These are phyloP conservation scores for Chunga burmeisteri DNA, from an alignment of 2,113 vertebrate genomes.

Conservation along the genomic window DNA sequence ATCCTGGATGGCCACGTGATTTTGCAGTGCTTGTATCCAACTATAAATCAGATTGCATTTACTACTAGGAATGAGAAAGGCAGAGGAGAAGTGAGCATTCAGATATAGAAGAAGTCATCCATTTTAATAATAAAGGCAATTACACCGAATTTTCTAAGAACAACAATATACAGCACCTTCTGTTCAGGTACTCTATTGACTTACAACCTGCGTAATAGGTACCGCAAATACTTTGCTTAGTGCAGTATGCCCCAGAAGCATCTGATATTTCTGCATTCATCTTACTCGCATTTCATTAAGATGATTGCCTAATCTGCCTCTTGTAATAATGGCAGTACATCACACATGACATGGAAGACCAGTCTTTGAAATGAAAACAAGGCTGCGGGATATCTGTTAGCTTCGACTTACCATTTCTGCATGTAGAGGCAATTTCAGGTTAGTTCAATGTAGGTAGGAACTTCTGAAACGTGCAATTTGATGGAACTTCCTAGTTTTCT, in stretches of 20 bases:
- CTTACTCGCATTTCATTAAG: conserved; percentile 29
- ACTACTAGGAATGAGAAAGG: not conserved
- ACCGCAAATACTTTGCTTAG: not conserved
- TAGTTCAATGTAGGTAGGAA: not conserved
- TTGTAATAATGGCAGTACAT: conserved; percentile 13
- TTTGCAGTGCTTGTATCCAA: not conserved
- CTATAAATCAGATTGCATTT: not conserved
- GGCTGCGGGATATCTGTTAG: not conserved
- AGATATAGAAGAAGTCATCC: not conserved
- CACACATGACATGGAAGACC: not conserved
- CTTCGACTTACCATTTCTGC: not conserved
- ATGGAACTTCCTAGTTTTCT: not conserved
- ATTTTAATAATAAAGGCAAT: conserved; percentile 40
- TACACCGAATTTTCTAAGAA: not conserved
- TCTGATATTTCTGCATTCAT: conserved; percentile 11
- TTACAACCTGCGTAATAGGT: not conserved
- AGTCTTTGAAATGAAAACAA: not conserved
- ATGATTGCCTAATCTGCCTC: conserved; percentile 17
- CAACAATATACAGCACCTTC: not conserved
- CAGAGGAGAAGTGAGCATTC: not conserved
- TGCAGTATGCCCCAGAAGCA: not conserved
- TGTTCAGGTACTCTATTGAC: not conserved
- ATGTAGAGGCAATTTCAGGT: not conserved
- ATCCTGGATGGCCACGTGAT: not conserved
- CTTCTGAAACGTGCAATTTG: not conserved